Conservation (phyloP, 2,888 invertebrate species). For the Protonemura montana region DNA sequence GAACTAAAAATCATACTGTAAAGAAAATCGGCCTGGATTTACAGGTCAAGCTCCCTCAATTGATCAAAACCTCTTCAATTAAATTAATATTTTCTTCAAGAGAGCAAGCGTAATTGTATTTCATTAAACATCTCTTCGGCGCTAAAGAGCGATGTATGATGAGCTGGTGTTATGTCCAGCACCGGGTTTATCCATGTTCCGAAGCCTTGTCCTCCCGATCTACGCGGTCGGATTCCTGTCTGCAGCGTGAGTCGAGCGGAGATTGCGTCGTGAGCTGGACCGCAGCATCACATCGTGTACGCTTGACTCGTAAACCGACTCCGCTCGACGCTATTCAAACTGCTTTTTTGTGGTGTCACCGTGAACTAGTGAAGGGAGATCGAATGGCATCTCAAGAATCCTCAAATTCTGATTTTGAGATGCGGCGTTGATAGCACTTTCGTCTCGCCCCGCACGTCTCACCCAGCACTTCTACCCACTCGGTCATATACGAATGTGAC, state of each 20-base stretch:
- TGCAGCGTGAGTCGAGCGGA: background rate
- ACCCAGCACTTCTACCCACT: background rate
- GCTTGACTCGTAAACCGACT: conserved; percentile 10
- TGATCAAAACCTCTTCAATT: no score
- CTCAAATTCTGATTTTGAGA: conserved; percentile 42
- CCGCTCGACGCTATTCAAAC: conserved; percentile 32
- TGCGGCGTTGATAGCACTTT: background rate
- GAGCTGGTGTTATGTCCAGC: no score
- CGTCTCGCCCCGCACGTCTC: background rate
- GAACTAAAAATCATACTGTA: no score
- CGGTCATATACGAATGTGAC: no score
- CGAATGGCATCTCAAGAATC: conserved; percentile 46
- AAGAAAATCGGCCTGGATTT: no score
- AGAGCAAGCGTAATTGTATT: no score
- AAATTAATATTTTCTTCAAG: no score
- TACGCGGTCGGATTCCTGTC: background rate
- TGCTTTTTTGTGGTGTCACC: conserved; percentile 33
- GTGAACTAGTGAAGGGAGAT: conserved; percentile 37
- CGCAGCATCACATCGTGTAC: background rate
- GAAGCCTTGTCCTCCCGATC: no score
- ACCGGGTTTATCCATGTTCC: no score
- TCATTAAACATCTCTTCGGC: no score
- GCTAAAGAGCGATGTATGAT: no score
- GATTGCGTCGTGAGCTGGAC: background rate
- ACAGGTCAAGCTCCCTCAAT: no score